Percentiles rank a stretch among this genome's conserved stretches.
phyloP scores from a whole-genome alignment of 2,113 vertebrate species.

The Chaenocephalus aceratus region DNA sequence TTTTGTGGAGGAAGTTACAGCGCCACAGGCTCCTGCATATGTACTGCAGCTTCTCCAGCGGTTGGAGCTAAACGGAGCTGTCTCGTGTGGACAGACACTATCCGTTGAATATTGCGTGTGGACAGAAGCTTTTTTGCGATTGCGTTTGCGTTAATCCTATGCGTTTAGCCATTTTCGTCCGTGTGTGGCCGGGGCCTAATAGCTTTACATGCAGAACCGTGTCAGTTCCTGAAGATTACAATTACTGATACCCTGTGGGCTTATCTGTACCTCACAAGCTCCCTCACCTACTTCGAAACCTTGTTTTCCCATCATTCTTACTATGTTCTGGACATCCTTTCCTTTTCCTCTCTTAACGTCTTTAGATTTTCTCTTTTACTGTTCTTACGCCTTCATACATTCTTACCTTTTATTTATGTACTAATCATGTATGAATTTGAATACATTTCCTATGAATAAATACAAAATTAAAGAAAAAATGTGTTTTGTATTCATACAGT shows the following conservation, averaged over 20 bases:
- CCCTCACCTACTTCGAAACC: constrained; percentile 36
- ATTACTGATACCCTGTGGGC: constrained; percentile 75
- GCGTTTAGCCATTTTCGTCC: no score
- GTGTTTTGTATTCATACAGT: constrained; percentile 7
- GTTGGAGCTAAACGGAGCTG: no score
- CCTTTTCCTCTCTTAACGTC: background rate
- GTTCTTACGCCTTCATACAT: background rate
- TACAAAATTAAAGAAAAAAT: background rate
- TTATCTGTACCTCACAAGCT: constrained; percentile 68
- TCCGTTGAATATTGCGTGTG: no score
- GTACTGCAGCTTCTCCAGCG: no score
- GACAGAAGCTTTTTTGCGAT: no score
- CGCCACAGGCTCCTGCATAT: no score
- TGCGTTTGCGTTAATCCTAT: no score
- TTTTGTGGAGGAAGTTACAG: no score
- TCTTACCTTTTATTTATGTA: background rate
- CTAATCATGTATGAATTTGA: no score
- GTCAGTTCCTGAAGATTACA: constrained; percentile 77
- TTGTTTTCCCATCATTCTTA: constrained; percentile 20
- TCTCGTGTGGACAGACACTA: no score
- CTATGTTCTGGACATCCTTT: background rate
- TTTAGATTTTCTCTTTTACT: background rate
- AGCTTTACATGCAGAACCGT: constrained; percentile 77
- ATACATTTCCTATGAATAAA: background rate
- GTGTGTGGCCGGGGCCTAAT: constrained; percentile 20